Conservation (phyloP, 53 echinoderm and acorn worm species). For the Apostichopus leukothele region DNA sequence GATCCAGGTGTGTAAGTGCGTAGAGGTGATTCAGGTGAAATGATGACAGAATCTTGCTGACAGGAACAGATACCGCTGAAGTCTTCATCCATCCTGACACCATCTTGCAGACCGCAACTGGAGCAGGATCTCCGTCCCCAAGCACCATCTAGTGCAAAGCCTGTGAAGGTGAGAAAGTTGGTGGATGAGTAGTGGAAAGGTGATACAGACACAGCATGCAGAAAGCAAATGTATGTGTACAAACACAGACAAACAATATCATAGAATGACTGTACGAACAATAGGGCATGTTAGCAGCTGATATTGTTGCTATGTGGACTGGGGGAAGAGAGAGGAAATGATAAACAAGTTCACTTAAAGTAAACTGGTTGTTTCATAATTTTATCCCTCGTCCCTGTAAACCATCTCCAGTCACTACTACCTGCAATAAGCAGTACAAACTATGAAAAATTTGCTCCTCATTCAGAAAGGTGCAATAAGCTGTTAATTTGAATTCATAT, state of each 20-base stretch:
- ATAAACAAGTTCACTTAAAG: too few relatives aligned
- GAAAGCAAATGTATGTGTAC: background rate
- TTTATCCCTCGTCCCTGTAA: too few relatives aligned
- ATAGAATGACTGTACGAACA: too few relatives aligned
- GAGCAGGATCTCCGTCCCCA: constrained; percentile 74
- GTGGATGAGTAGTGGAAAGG: background rate
- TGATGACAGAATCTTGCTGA: constrained; percentile 1
- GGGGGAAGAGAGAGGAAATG: too few relatives aligned
- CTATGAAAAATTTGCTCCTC: too few relatives aligned
- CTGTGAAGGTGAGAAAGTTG: constrained; percentile 37
- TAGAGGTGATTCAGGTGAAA: constrained; percentile 14
- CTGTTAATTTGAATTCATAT: too few relatives aligned
- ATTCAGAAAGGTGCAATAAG: too few relatives aligned
- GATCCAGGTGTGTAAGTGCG: constrained; percentile 12
- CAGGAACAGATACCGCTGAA: background rate
- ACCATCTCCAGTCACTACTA: too few relatives aligned
- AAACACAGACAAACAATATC: background rate
- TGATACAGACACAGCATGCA: background rate
- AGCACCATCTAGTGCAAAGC: constrained; percentile 71
- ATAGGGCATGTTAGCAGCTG: too few relatives aligned
- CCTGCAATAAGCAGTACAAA: too few relatives aligned
- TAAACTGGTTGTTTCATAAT: too few relatives aligned
- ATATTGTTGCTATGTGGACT: too few relatives aligned
- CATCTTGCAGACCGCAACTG: background rate
- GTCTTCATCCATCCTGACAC: constrained; percentile 63